Evolutionary conservation across 2,113 vertebrate species (phyloP).

Genomic region (Ailurus styani): DNA sequence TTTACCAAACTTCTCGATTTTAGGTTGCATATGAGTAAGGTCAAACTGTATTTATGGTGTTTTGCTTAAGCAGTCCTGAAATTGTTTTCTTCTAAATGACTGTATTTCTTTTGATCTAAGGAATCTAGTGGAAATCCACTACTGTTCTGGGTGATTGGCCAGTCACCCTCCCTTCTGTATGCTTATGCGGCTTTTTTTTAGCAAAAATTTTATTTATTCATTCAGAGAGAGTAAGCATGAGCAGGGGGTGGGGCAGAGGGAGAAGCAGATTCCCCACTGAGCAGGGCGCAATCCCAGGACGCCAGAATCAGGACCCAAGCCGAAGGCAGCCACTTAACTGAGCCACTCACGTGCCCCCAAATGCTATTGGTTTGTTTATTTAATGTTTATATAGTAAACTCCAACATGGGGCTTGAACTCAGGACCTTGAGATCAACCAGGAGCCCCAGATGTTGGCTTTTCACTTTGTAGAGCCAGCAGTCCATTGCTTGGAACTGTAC

Average conservation of each 20-base stretch:
- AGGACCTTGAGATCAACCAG: too few relatives aligned
- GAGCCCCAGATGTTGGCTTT: background rate
- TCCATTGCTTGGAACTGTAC: background rate
- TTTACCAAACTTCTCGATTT: background rate
- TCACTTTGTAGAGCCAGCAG: background rate
- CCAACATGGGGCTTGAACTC: too few relatives aligned
- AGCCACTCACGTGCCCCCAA: background rate
- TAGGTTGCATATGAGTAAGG: background rate
- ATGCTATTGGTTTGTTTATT: background rate
- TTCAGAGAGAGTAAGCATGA: too few relatives aligned
- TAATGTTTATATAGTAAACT: too few relatives aligned
- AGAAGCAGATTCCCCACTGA: too few relatives aligned
- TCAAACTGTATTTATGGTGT: too few relatives aligned
- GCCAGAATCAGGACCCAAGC: too few relatives aligned
- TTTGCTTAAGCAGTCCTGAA: background rate
- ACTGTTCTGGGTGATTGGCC: background rate
- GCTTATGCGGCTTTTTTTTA: too few relatives aligned
- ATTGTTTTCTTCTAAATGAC: background rate
- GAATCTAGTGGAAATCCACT: background rate
- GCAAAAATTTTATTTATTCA: too few relatives aligned
- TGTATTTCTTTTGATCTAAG: background rate
- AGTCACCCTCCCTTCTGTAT: background rate
- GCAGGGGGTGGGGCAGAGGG: too few relatives aligned
- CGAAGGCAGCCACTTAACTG: too few relatives aligned
- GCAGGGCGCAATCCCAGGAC: too few relatives aligned